Percentiles rank a stretch among this genome's conserved stretches.
These are phyloP conservation scores for Gulo gulo DNA, from an alignment of 2,113 vertebrate species.

Conservation along the genomic window DNA sequence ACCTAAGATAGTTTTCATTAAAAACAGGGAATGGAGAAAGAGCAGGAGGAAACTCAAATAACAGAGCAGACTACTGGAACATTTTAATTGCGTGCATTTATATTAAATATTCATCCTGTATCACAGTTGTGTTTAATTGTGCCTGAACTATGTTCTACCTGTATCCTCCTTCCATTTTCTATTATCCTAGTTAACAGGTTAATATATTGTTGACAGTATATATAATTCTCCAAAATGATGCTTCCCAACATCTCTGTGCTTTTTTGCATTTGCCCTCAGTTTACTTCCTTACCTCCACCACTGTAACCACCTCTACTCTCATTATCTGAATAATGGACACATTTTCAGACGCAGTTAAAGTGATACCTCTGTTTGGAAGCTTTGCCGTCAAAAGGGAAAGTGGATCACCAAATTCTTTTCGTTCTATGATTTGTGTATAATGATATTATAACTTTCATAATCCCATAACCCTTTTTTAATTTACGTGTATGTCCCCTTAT, in stretches of 20 bases:
- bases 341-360: neutral
- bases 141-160: neutral
- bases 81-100: neutral
- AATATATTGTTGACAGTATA: neutral
- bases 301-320: neutral
- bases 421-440: neutral
- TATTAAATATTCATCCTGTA: neutral
- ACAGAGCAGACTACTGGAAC: neutral
- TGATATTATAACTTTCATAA: neutral
- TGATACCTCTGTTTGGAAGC: neutral
- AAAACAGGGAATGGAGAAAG: neutral
- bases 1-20: neutral
- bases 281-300: neutral
- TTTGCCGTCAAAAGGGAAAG: neutral
- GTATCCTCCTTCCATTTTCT: neutral
- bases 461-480: neutral
- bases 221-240: neutral
- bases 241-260: neutral
- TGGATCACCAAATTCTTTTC: neutral
- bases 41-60: neutral
- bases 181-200: neutral
- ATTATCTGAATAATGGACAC: neutral
- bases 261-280: neutral
- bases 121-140: neutral
- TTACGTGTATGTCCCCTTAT: neutral